These are phyloP conservation scores for Acanthosoma haemorrhoidale DNA, from an alignment of 2,888 invertebrate species.

Conservation along the genomic window DNA sequence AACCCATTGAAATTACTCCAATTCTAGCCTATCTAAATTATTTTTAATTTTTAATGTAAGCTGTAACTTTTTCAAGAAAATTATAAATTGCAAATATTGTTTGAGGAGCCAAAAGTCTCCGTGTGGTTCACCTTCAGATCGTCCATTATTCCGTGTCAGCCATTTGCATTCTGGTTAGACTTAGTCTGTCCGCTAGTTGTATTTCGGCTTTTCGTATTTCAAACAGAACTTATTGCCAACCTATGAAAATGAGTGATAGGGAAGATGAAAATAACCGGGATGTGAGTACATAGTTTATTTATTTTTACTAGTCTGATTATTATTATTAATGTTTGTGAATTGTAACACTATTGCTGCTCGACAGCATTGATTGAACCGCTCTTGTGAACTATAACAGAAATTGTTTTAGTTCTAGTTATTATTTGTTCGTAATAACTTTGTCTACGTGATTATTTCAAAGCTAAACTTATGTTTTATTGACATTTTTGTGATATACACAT, in stretches of 20 bases:
- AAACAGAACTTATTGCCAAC: not conserved
- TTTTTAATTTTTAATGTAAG: too few species aligned
- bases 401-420: not conserved
- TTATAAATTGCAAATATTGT: too few species aligned
- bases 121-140: too few species aligned
- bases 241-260: conserved; percentile 11
- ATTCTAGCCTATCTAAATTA: too few species aligned
- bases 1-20: too few species aligned
- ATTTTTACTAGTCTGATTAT: not conserved
- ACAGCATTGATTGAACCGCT: not conserved
- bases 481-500: too few species aligned
- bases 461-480: too few species aligned
- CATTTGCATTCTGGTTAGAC: conserved; percentile 9
- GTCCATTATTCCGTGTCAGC: too few species aligned
- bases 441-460: not conserved
- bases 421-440: not conserved
- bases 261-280: conserved; percentile 19
- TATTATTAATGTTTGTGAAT: not conserved
- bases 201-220: not conserved
- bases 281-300: not conserved
- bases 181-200: not conserved
- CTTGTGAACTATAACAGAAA: not conserved
- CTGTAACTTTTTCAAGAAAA: too few species aligned
- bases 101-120: too few species aligned
- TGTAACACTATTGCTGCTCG: not conserved